These are phyloP conservation scores for Paramormyrops kingsleyae DNA, from an alignment of 2,113 vertebrate species.

Conservation along the genomic window DNA sequence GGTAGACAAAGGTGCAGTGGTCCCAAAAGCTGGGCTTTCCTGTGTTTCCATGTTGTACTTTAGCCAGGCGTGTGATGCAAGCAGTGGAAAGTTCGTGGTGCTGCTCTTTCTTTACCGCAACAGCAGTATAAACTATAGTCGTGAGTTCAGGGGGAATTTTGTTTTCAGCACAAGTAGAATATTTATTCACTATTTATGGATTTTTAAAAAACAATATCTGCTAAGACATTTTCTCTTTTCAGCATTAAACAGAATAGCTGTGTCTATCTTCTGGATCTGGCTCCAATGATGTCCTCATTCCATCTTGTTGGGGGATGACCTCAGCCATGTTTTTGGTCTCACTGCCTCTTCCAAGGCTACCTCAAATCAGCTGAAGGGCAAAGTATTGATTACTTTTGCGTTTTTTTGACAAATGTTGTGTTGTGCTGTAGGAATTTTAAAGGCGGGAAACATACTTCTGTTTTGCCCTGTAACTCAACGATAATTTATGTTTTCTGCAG, in stretches of 20 bases:
- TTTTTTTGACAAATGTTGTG: slow-evolving; percentile 35
- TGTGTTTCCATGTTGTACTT: neutral
- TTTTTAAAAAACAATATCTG: slow-evolving; percentile 32
- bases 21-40: neutral
- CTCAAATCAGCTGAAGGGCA: neutral
- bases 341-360: neutral
- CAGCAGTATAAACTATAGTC: neutral
- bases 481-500: slow-evolving; percentile 46
- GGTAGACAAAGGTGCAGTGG: neutral
- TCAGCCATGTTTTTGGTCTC: neutral
- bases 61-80: neutral
- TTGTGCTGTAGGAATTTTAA: slow-evolving; percentile 20
- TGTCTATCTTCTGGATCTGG: neutral
- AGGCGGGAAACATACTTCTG: slow-evolving; percentile 5
- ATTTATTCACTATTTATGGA: neutral
- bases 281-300: neutral
- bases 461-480: slow-evolving; percentile 30
- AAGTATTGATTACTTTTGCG: slow-evolving; percentile 32
- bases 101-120: neutral
- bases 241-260: neutral
- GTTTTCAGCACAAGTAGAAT: neutral
- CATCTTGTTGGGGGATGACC: neutral
- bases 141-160: neutral
- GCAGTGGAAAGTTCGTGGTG: neutral
- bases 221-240: slow-evolving; percentile 21